Conservation (phyloP, 2,797 vertebrate genomes). For the Myiotriccus ornatus region DNA sequence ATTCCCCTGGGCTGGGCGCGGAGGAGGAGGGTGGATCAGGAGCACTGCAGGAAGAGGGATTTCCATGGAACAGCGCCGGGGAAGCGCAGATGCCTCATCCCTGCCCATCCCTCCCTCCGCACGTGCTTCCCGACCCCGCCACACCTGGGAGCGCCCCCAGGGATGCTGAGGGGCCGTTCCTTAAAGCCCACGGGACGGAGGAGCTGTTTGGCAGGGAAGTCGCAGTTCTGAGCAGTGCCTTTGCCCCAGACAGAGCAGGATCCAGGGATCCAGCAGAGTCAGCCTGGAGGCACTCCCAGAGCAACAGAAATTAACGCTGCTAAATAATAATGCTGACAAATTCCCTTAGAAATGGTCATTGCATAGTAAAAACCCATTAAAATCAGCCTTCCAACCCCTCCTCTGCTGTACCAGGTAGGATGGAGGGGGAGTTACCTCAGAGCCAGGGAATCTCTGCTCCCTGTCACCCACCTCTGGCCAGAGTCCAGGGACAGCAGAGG, state of each 20-base stretch:
- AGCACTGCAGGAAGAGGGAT: neutral
- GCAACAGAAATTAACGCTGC: neutral
- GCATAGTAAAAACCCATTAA: neutral
- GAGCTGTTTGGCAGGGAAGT: neutral
- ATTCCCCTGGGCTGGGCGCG: neutral
- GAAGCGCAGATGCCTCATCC: neutral
- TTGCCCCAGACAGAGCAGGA: neutral
- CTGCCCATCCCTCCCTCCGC: neutral
- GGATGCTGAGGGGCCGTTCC: no score
- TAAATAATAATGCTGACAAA: neutral
- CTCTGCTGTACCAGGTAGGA: neutral
- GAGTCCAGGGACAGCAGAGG: neutral
- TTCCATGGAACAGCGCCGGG: neutral
- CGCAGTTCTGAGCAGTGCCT: neutral
- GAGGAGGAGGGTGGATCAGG: neutral
- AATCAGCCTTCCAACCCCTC: neutral
- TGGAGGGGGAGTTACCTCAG: rapidly evolving
- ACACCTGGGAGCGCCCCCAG: neutral
- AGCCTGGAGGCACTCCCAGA: neutral
- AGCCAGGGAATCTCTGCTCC: neutral
- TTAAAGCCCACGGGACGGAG: neutral
- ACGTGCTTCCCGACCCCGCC: neutral
- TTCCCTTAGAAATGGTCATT: neutral
- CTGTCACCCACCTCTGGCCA: neutral
- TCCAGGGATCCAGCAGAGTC: neutral